These are phyloP conservation scores for Synanthedon vespiformis DNA, from an alignment of 2,888 invertebrate species.

Conservation along the genomic window DNA sequence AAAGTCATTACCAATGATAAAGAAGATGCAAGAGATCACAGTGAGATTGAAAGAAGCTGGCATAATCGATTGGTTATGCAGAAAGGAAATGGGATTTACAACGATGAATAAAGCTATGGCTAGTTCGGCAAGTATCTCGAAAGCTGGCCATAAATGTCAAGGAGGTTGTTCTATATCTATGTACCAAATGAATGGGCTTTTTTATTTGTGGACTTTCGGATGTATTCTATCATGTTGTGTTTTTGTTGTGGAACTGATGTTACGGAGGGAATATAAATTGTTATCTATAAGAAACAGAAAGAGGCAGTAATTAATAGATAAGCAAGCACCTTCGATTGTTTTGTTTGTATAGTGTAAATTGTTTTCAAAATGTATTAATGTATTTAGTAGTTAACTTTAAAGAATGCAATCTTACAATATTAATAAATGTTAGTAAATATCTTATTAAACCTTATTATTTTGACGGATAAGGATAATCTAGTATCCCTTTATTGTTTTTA, in stretches of 20 bases:
- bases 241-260: constrained; percentile 17
- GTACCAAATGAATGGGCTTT: constrained; percentile 29
- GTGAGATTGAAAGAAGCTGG: constrained; percentile 42
- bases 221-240: constrained; percentile 24
- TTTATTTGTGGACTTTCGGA: constrained; percentile 39
- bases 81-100: constrained; percentile 29
- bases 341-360: no score
- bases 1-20: constrained; percentile 23
- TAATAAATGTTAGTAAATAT: no score
- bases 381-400: no score
- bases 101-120: constrained; percentile 26
- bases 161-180: constrained; percentile 40
- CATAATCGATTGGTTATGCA: constrained; percentile 11
- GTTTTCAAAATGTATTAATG: no score
- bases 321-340: no score
- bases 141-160: constrained; percentile 40
- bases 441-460: no score
- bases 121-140: constrained; percentile 26
- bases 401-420: no score
- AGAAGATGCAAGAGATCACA: constrained; percentile 20
- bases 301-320: no score
- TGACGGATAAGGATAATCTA: no score
- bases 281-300: no score
- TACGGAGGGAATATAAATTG: not conserved
- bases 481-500: no score